phyloP scores from a whole-genome alignment of 2,113 vertebrate species.

The Chaetorhynchus papuensis region DNA sequence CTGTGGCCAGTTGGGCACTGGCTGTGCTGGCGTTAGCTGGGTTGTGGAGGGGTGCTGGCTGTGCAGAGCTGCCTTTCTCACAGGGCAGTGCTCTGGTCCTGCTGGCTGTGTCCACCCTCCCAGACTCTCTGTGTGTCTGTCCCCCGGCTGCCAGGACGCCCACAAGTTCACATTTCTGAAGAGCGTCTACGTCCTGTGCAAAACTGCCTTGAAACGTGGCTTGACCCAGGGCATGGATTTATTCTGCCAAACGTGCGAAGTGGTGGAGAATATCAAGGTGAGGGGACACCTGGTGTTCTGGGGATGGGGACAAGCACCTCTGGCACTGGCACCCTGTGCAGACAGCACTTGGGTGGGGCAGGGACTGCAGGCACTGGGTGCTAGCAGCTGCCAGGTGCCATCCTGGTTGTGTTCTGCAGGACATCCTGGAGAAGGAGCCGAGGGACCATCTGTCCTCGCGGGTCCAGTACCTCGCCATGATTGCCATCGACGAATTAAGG shows the following conservation, averaged over 20 bases:
- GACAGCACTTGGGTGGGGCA: background rate
- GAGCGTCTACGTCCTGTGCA: background rate
- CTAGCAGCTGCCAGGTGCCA: background rate
- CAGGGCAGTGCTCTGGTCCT: background rate
- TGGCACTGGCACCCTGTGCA: background rate
- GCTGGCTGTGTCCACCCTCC: background rate
- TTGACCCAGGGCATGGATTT: background rate
- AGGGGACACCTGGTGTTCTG: background rate
- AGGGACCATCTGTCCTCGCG: background rate
- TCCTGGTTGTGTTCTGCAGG: background rate
- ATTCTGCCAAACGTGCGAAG: background rate
- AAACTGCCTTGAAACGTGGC: background rate
- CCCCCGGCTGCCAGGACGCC: background rate
- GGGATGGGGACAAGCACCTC: background rate
- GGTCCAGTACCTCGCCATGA: background rate
- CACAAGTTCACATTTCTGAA: background rate
- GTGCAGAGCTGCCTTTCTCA: background rate
- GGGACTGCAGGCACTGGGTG: background rate
- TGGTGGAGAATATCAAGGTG: background rate
- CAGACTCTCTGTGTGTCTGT: background rate
- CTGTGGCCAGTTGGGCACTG: background rate
- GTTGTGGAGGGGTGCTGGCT: background rate
- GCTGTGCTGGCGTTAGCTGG: background rate
- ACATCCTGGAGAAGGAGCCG: background rate
- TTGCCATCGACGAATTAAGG: background rate